Evolutionary conservation across 2,888 invertebrate species (phyloP), one percentile per base, ranked within the genome.

Genomic region (Cerastis leucographa): DNA sequence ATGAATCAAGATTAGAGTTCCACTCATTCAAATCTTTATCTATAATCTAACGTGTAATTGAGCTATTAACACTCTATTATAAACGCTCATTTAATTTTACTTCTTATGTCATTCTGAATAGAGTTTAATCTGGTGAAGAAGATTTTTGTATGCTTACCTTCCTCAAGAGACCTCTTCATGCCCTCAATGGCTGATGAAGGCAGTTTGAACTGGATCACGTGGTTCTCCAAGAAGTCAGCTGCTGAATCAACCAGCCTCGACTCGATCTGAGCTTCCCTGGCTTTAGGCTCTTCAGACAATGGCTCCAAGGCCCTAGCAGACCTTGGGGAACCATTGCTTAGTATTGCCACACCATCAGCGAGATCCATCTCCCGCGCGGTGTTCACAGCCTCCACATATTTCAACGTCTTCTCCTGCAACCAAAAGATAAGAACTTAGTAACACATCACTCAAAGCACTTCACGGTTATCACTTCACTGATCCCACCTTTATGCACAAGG

Each of bases 181-280:
- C 98, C 98, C 87, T 98, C 97, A 87, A 98, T 97, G 76, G 98
- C 97, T 62, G 97, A 97, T 81, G 97, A 97, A 54, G 98, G 98
- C 65, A 98, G 96, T 92, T 98, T 98, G 92, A 98, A 97, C 94
- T 98, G 98, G 85, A 98, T 97, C 51, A 98, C 98, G 93, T 98
- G 98, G 83, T 98, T 98, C 89, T 98, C 97, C 87, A 98, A 96
- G 97, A 98, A 98, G 87, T 98, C 97, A 86, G 98, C 97, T 73
- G 98, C 97, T 83, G 97, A 97, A 90, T 98, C 98, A 76, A 98
- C 97, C 82, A 98, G 96, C 84, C 98, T 97, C 35, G 97, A 97
- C 90, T 98, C 98, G n/a, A 98, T 97, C 87, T 97, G 97, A 65
- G 97, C 97, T 94, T 98, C 98, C 79, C 98, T 97, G 64, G 98